Percentiles rank a stretch among this genome's conserved stretches.
phyloP scores from a whole-genome alignment of 23 tunicate genomes.

The Ascidia mentula region DNA sequence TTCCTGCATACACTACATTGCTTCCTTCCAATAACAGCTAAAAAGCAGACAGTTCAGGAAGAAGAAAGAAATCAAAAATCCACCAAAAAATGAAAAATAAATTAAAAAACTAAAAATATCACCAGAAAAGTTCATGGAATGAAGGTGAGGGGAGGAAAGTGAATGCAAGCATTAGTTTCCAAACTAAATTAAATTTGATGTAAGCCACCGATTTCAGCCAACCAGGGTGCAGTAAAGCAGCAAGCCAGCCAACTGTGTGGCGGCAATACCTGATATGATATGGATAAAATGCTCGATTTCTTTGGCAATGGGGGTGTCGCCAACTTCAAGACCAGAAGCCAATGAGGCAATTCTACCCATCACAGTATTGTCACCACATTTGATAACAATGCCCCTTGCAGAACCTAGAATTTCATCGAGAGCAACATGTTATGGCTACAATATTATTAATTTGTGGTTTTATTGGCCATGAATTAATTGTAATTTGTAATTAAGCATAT shows the following conservation, averaged over 20 bases:
- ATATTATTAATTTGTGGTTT: background rate
- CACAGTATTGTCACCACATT: slow-evolving; percentile 97
- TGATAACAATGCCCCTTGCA: slow-evolving; percentile 93
- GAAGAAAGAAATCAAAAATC: background rate
- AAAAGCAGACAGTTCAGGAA: background rate
- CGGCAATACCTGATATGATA: slow-evolving; percentile 85
- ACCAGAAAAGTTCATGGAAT: background rate
- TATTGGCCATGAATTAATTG: too few species aligned
- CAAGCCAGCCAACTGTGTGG: background rate
- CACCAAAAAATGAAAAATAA: background rate
- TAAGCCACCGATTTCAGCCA: background rate
- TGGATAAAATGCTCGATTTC: slow-evolving; percentile 98
- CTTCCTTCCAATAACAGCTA: too few species aligned
- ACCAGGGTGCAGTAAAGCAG: background rate
- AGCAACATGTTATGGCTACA: too few species aligned
- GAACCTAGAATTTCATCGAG: slow-evolving; percentile 62
- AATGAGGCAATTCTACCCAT: slow-evolving; percentile 99
- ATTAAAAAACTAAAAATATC: background rate
- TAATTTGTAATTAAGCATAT: too few species aligned
- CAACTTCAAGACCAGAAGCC: slow-evolving; percentile 92
- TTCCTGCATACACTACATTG: too few species aligned
- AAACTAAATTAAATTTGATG: background rate
- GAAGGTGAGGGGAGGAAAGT: too few species aligned
- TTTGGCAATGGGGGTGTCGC: slow-evolving; percentile 98
- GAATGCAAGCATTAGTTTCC: too few species aligned